phyloP scores from a whole-genome alignment of 2,888 invertebrate genomes.

The Saturnia japonica region DNA sequence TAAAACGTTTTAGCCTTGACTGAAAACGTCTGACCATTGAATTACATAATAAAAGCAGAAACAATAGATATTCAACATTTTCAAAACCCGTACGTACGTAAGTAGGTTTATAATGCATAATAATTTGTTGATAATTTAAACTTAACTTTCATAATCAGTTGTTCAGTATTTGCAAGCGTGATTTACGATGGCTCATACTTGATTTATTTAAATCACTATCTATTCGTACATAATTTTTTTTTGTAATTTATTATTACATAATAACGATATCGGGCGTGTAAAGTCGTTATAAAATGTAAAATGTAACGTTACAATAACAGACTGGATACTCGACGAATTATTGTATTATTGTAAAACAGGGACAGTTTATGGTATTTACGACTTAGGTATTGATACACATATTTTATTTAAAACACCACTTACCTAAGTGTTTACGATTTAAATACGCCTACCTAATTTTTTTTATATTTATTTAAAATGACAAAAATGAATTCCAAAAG shows the following conservation, averaged over 20 bases:
- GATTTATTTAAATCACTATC: conserved; percentile 24
- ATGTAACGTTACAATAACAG: neutral
- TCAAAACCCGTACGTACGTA: conserved; percentile 9
- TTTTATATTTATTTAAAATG: too few species aligned
- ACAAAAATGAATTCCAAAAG: too few species aligned
- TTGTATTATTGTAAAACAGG: neutral
- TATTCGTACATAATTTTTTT: conserved; percentile 14
- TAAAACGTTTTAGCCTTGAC: neutral
- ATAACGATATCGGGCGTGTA: conserved; percentile 1
- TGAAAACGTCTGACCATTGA: neutral
- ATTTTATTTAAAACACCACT: neutral
- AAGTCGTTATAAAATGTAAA: conserved; percentile 9
- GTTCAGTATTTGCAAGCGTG: conserved; percentile 18
- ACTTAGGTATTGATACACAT: neutral
- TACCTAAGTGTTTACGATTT: neutral
- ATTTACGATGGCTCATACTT: conserved; percentile 19
- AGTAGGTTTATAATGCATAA: conserved; percentile 13
- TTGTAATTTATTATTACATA: conserved; percentile 17
- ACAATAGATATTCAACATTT: conserved; percentile 12
- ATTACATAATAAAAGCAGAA: neutral
- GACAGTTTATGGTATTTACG: neutral
- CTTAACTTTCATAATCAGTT: conserved; percentile 19
- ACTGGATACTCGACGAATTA: neutral
- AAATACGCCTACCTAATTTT: too few species aligned
- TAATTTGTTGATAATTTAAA: conserved; percentile 16